Evolutionary conservation across 2,888 invertebrate species (phyloP), one percentile per base, ranked within the genome.

Genomic region (Strigamia crassipes): DNA sequence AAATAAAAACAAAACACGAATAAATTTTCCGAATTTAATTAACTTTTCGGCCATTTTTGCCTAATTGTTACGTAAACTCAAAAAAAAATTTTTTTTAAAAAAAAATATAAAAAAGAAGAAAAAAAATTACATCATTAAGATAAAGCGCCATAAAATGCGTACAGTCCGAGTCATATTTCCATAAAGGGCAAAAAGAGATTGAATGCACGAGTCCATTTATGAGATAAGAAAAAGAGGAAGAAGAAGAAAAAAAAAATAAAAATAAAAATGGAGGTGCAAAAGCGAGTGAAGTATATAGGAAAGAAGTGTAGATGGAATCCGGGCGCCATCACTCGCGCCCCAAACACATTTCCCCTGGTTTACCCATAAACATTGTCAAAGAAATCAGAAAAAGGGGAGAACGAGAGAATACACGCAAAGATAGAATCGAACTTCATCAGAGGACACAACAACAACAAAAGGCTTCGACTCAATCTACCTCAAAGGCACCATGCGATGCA

Each of bases 301-400:
- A 66, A 66, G 12, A 23, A 12, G 61, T 23, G 23, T n/a, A 66
- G 61, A 66, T 66, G 61, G 61, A 18, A 66, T 66, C 61, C 61
- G 23, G 23, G 23, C 46, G 46, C 46, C 46, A 46, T 46, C 46
- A 46, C 12, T 46, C 5, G 46, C 46, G 46, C 46, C 46, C 46
- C 61, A 66, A 66, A 66, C 61, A 66, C 61, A 66, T 66, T 66
- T 66, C 61, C 61, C 61, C 61, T 66, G 61, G 61, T 66, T 66
- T 66, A 66, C 61, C 61, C 61, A 66, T 66, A 66, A 66, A 66
- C 61, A 66, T 66, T 66, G 61, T 66, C 61, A 66, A 66, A 66
- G 23, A 23, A 66, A 66, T 23, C 12, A 66, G 23, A 18, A 21
- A 66, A 66, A 66, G 21, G 61, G 18, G 18, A 61, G 42, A 15